Evolutionary conservation across 2,113 vertebrate genomes (phyloP).

Genomic region (Choloepus hoffmanni): DNA sequence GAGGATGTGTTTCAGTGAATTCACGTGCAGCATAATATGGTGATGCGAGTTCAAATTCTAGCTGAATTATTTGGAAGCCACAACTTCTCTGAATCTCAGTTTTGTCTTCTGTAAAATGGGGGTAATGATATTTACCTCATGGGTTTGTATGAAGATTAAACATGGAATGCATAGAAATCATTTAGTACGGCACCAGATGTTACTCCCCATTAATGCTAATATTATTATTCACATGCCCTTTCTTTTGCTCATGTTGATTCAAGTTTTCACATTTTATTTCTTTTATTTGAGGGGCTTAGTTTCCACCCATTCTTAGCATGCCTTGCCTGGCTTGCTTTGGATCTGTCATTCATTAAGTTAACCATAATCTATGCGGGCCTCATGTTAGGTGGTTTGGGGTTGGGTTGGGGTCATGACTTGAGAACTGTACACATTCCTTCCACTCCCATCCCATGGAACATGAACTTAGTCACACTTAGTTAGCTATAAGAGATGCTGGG

Average conservation of each 20-base stretch:
- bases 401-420: not conserved
- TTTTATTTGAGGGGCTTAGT: not conserved
- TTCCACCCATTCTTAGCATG: not conserved
- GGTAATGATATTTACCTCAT: not conserved
- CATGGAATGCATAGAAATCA: not conserved
- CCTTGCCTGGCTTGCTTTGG: not conserved
- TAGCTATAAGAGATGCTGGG: not conserved
- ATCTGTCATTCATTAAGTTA: not conserved
- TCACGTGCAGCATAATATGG: not conserved
- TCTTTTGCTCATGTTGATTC: conserved; percentile 6
- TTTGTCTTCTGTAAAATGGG: conserved; percentile 6
- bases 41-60: not conserved
- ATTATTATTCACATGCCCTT: not conserved
- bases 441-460: not conserved
- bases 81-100: not conserved
- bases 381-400: not conserved
- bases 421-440: not conserved
- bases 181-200: not conserved
- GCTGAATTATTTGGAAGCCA: not conserved
- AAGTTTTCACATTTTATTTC: conserved; percentile 12
- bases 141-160: not conserved
- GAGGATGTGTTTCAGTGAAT: not conserved
- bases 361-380: not conserved
- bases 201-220: not conserved
- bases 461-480: not conserved